phyloP scores from a whole-genome alignment of 64 coral and sea anemone genomes.

The Catalaphyllia jardinei region DNA sequence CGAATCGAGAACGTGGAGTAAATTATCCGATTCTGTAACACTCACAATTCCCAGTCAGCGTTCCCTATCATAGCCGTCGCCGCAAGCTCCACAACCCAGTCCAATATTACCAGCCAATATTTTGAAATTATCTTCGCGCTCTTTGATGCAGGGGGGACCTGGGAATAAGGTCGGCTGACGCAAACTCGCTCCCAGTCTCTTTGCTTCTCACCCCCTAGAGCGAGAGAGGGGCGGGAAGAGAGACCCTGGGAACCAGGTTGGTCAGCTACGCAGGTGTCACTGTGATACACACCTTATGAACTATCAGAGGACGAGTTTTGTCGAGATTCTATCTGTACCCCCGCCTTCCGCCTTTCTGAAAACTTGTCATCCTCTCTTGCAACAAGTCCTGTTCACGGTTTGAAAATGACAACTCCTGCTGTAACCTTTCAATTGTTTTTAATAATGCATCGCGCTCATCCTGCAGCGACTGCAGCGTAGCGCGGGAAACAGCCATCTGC shows the following conservation, averaged over 20 bases:
- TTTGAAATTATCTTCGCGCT: no score
- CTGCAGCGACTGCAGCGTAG: slow-evolving; percentile 61
- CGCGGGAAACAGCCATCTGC: slow-evolving; percentile 77
- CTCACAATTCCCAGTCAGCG: no score
- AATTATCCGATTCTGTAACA: no score
- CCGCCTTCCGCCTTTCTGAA: slow-evolving; percentile 46
- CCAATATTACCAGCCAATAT: no score
- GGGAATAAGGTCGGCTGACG: no score
- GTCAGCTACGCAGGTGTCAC: background rate
- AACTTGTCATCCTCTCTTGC: slow-evolving; percentile 70
- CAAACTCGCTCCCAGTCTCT: no score
- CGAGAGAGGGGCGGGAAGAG: no score
- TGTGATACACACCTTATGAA: background rate
- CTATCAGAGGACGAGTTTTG: background rate
- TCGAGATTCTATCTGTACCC: slow-evolving; percentile 12
- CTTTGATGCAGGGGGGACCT: no score
- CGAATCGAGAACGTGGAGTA: no score
- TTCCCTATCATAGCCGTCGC: no score
- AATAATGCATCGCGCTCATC: slow-evolving; percentile 83
- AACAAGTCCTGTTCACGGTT: slow-evolving; percentile 91
- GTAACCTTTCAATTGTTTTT: slow-evolving; percentile 86
- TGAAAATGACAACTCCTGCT: slow-evolving; percentile 76
- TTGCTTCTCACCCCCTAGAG: no score
- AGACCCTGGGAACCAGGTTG: background rate
- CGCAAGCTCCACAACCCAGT: no score